These are phyloP conservation scores for Rhopalosiphum padi DNA, from an alignment of 1,140 invertebrate genomes.

Conservation along the genomic window DNA sequence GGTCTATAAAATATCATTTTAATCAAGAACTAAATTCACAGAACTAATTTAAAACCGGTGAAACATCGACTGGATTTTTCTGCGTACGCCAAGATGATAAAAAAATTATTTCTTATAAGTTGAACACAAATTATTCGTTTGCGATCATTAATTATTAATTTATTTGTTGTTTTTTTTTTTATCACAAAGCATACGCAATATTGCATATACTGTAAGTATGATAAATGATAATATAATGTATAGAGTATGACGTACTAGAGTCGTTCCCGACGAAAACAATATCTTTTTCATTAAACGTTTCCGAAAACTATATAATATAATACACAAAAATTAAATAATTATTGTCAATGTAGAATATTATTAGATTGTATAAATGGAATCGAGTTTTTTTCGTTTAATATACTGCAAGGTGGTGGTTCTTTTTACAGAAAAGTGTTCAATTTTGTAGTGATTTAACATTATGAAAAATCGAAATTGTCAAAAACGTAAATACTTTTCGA, in stretches of 20 bases:
- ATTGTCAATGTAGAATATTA: not conserved
- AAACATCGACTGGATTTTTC: not conserved
- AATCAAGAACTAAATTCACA: not conserved
- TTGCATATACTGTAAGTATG: not conserved
- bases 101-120: not conserved
- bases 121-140: not conserved
- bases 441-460: not conserved
- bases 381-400: not conserved
- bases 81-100: not conserved
- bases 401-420: too few species aligned
- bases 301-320: not conserved
- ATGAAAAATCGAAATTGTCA: not conserved
- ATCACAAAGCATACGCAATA: not conserved
- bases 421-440: too few species aligned
- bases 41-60: not conserved
- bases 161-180: not conserved
- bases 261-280: not conserved
- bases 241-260: not conserved
- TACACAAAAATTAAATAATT: not conserved
- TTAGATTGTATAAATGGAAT: not conserved
- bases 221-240: not conserved
- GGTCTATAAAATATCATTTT: not conserved
- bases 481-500: not conserved
- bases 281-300: not conserved
- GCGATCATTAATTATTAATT: not conserved